These are phyloP conservation scores for Nymphalis c-album DNA, from an alignment of 2,888 invertebrate species.

Conservation along the genomic window DNA sequence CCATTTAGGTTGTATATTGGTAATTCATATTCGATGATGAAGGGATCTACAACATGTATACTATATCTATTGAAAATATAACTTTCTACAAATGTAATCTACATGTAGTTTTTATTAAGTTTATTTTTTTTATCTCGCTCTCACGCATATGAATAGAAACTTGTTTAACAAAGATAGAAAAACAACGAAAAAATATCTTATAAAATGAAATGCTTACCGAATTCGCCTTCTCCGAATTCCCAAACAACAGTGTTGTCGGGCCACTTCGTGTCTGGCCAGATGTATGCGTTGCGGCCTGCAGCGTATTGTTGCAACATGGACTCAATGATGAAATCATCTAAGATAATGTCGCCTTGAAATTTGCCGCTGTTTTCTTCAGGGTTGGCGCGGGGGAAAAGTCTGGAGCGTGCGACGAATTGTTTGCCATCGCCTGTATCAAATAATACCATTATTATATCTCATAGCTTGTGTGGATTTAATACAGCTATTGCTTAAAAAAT, in stretches of 20 bases:
- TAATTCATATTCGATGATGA: too few species aligned
- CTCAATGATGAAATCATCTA: slow-evolving; percentile 66
- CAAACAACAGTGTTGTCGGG: slow-evolving; percentile 66
- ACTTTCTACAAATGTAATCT: too few species aligned
- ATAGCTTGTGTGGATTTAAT: too few species aligned
- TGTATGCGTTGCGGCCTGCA: slow-evolving; percentile 64
- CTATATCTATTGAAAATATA: too few species aligned
- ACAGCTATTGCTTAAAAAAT: too few species aligned
- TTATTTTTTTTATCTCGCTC: too few species aligned
- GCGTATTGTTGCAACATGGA: slow-evolving; percentile 60
- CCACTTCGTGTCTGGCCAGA: slow-evolving; percentile 64
- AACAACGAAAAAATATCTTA: too few species aligned
- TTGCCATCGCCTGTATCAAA: slow-evolving; percentile 48
- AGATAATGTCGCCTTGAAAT: slow-evolving; percentile 69
- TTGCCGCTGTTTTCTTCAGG: slow-evolving; percentile 68
- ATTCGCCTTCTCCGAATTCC: slow-evolving; percentile 63
- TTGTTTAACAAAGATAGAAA: too few species aligned
- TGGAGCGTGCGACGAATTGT: slow-evolving; percentile 46
- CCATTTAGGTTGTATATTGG: too few species aligned
- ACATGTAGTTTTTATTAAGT: too few species aligned
- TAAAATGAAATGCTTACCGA: slow-evolving; percentile 52
- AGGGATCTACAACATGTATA: too few species aligned
- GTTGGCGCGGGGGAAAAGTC: slow-evolving; percentile 48
- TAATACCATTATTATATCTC: background rate
- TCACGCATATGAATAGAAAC: too few species aligned